Conservation (phyloP, 2,888 invertebrate species). For the Caenorhabditis panamensis region DNA sequence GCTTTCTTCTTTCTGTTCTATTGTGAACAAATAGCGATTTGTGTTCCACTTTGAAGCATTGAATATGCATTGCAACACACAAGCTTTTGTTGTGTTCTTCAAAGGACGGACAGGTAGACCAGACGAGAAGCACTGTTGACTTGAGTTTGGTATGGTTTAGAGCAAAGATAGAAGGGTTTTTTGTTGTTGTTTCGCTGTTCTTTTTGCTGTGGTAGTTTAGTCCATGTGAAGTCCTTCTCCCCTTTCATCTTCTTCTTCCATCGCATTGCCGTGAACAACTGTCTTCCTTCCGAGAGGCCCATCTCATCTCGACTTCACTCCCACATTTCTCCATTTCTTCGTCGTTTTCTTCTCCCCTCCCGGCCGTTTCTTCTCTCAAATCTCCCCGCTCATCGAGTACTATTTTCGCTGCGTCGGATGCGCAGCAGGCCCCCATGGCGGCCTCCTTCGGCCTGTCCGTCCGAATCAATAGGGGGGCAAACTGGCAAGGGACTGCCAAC, state of each 20-base stretch:
- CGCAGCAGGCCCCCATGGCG: slow-evolving; percentile 25
- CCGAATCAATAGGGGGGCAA: slow-evolving; percentile 45
- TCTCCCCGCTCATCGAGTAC: background rate
- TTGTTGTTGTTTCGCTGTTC: too few relatives aligned
- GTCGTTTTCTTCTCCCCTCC: background rate
- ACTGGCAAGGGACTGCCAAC: slow-evolving; percentile 34
- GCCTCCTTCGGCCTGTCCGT: slow-evolving; percentile 19
- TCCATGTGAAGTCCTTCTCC: too few relatives aligned
- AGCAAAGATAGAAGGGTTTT: too few relatives aligned
- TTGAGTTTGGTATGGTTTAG: too few relatives aligned
- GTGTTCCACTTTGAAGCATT: slow-evolving; percentile 22
- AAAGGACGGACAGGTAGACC: background rate
- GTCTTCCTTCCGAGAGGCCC: background rate
- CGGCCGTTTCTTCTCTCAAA: too few relatives aligned
- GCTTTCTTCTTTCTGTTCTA: too few relatives aligned
- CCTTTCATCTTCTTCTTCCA: too few relatives aligned
- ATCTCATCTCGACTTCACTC: background rate
- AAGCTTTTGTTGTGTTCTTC: slow-evolving; percentile 5
- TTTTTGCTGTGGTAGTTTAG: too few relatives aligned
- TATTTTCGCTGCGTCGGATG: slow-evolving; percentile 19
- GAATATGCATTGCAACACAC: slow-evolving; percentile 56
- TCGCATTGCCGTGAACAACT: background rate
- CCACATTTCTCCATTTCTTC: slow-evolving; percentile 20
- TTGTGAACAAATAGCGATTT: slow-evolving; percentile 42
- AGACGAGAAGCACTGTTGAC: background rate